These are phyloP conservation scores for Perca fluviatilis DNA, from an alignment of 2,113 vertebrate species.

Conservation along the genomic window DNA sequence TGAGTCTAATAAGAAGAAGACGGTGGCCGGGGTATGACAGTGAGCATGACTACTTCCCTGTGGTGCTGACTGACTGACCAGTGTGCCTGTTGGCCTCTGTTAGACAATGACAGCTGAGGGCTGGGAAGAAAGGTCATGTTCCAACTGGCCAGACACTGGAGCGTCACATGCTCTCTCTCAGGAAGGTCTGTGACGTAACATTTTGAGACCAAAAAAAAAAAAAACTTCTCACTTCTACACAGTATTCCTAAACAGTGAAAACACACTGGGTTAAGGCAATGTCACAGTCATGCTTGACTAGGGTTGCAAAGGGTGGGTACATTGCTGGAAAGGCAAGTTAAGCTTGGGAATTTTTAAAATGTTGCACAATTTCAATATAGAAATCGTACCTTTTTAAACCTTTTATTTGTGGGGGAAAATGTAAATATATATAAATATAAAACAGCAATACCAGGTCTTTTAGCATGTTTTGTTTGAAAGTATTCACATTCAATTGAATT, in stretches of 20 bases:
- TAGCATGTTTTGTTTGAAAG: no score
- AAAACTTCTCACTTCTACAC: no score
- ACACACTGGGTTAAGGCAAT: not conserved
- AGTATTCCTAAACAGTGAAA: not conserved
- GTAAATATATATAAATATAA: no score
- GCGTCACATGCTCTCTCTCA: constrained; percentile 30
- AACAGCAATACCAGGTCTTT: no score
- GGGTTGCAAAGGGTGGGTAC: not conserved
- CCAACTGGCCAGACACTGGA: constrained; percentile 32
- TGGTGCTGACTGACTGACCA: constrained; percentile 53
- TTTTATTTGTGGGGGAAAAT: not conserved
- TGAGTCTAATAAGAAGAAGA: constrained; percentile 44
- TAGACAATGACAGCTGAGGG: constrained; percentile 63
- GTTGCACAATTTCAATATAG: not conserved
- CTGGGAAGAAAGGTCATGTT: constrained; percentile 65
- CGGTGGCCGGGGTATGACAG: constrained; percentile 46
- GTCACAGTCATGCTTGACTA: not conserved
- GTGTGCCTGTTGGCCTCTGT: constrained; percentile 66
- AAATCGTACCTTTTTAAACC: not conserved
- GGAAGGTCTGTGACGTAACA: not conserved
- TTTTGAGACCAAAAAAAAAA: not conserved
- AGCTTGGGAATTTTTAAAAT: not conserved
- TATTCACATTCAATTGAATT: no score
- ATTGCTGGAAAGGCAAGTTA: not conserved
- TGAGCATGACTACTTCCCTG: constrained; percentile 41